Evolutionary conservation across 2,113 vertebrate species (phyloP).

Genomic region (Gasterosteus aculeatus): DNA sequence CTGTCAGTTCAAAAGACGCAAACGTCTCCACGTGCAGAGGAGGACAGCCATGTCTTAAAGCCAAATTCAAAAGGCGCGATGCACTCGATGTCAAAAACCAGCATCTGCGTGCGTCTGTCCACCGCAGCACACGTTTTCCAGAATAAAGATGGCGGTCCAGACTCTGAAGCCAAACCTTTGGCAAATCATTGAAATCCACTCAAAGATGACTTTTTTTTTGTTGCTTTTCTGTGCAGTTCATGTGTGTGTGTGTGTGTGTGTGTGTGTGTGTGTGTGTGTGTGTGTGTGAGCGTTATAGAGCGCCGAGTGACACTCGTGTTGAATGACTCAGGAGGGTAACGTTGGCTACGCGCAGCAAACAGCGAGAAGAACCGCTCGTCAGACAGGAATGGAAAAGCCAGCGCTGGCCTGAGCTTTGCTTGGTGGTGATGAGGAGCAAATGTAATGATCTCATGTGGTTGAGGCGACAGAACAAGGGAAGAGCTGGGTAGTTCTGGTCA

Average conservation of each 20-base stretch:
- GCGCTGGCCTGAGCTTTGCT: conserved; percentile 52
- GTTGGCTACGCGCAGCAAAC: conserved; percentile 26
- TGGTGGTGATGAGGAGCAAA: conserved; percentile 74
- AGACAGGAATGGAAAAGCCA: conserved; percentile 58
- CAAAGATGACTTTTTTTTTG: neutral
- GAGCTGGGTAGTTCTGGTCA: conserved; percentile 55
- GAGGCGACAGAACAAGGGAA: conserved; percentile 65
- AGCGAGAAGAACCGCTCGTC: conserved; percentile 31
- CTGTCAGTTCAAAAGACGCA: too few relatives aligned
- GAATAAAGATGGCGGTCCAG: conserved; percentile 34
- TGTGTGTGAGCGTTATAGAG: conserved; percentile 23
- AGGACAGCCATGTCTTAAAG: conserved; percentile 56
- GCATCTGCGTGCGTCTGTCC: conserved; percentile 25
- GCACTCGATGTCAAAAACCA: conserved; percentile 23
- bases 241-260: neutral
- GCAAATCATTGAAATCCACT: conserved; percentile 31
- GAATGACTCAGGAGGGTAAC: conserved; percentile 40
- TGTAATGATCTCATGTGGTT: conserved; percentile 75
- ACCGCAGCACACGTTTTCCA: conserved; percentile 37
- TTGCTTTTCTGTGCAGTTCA: neutral
- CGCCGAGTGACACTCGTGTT: conserved; percentile 44
- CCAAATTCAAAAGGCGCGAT: conserved; percentile 21
- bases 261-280: neutral
- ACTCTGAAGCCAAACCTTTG: conserved; percentile 33
- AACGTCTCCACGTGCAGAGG: neutral